Evolutionary conservation across 2,888 invertebrate genomes (phyloP), one percentile per base, ranked within the genome.

Genomic region (Chrysomela aeneicollis): DNA sequence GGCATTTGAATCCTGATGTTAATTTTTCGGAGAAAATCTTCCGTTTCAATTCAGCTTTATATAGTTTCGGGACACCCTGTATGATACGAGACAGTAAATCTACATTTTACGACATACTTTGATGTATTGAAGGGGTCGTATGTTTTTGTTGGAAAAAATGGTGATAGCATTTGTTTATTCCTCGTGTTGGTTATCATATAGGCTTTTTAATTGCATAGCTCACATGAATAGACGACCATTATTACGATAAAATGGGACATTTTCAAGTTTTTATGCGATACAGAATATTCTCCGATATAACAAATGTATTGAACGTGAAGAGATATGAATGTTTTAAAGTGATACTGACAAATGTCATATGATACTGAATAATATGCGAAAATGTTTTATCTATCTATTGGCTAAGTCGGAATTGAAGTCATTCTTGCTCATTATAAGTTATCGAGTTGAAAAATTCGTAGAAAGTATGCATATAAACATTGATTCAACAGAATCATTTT

Each of bases 91-190:
- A 26, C 6, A 26, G 26, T 5, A 26, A 26, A 26, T 26, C 26
- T 6, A 26, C 26, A 26, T 26, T 26, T 26, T 6, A 26, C 6
- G 26, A 26, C 26, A 26, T 26, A 26, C 26, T 26, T 26, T 26
- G 26, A 26, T 26, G 26, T 10, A 35, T 10, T 9, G 9, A 21
- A 26, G 42, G 42, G 21, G 42, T 55, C 42, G 15, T 55, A 46
- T 47, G 12, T 57, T 57, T 26, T 26, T 21, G 18, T 6, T n/a
- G 17, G 42, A 17, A 57, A 46, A 37, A 51, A 58, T 18, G 35
- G 58, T 65, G 63, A 67, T 52, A 63, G 50, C 30, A 19, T 49
- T 62, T 59, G 60, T 63, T 63, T 67, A 61, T 53, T 47, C 17
- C 47, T 21, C 42, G 54, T 61, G 51, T 51, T 61, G 42, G 12